Percentiles rank a stretch among this genome's conserved stretches.
These are phyloP conservation scores for Gyps fulvus DNA, from an alignment of 2,113 vertebrate genomes.

Conservation along the genomic window DNA sequence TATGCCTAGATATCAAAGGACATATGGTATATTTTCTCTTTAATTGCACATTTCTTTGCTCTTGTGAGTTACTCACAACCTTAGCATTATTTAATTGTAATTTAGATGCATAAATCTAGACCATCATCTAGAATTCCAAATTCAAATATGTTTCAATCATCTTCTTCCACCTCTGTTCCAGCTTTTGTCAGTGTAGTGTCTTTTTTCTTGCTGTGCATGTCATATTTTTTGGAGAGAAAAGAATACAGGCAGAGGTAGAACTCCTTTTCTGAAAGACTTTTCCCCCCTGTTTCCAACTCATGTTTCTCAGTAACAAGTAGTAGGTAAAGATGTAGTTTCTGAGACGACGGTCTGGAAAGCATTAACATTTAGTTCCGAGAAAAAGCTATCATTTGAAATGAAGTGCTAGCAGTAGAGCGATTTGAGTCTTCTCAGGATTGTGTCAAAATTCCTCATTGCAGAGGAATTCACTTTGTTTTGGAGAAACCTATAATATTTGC, in stretches of 20 bases:
- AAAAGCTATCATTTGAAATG: background rate
- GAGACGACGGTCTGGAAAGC: background rate
- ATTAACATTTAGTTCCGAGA: background rate
- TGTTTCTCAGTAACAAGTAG: background rate
- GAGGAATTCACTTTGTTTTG: background rate
- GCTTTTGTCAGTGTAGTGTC: background rate
- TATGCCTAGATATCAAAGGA: slow-evolving; percentile 53
- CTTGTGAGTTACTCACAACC: slow-evolving; percentile 37
- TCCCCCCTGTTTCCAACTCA: background rate
- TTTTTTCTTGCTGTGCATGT: background rate
- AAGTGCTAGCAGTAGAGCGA: background rate
- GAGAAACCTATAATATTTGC: background rate
- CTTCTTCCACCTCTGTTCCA: background rate
- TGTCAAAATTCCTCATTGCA: background rate
- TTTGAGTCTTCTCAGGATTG: background rate
- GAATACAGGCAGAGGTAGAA: background rate
- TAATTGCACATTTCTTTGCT: slow-evolving; percentile 61
- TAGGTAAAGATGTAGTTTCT: background rate
- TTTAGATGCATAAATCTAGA: slow-evolving; percentile 32
- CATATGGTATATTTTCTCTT: slow-evolving; percentile 64
- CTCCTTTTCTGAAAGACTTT: background rate
- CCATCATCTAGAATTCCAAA: background rate
- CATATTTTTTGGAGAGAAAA: background rate
- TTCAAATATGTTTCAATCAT: background rate
- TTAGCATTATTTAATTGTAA: slow-evolving; percentile 62